A percentile compares a stretch with the other conserved stretches of the same genome.
These are phyloP conservation scores for Oceanodroma tethys DNA, from an alignment of 2,113 vertebrate genomes.

Conservation along the genomic window DNA sequence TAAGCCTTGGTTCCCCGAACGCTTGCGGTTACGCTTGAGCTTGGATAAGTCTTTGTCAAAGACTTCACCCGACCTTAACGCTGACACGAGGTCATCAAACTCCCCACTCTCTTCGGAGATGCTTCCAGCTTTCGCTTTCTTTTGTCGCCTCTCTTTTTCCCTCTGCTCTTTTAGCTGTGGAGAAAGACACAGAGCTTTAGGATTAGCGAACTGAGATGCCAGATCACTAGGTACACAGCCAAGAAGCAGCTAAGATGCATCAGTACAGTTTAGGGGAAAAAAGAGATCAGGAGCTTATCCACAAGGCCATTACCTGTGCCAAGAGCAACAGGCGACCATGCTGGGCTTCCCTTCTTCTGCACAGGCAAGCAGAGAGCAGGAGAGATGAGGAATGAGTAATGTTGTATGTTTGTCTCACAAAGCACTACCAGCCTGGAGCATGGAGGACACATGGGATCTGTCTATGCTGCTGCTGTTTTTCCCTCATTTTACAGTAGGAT, in stretches of 20 bases:
- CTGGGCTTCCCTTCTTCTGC: neutral
- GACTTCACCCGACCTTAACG: slow-evolving; percentile 92
- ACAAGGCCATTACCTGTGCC: neutral
- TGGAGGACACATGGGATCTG: neutral
- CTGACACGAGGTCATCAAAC: slow-evolving; percentile 95
- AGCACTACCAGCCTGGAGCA: neutral
- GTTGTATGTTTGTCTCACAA: neutral
- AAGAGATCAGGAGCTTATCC: neutral
- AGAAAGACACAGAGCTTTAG: slow-evolving; percentile 32
- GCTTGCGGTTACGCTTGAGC: slow-evolving; percentile 95
- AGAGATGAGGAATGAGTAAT: neutral
- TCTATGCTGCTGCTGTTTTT: neutral
- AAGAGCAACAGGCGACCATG: neutral
- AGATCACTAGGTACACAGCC: neutral
- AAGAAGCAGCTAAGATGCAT: neutral
- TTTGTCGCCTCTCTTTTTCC: slow-evolving; percentile 86
- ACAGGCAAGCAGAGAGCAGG: neutral
- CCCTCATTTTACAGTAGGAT: neutral
- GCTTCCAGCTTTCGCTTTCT: slow-evolving; percentile 76
- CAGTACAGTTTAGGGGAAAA: neutral
- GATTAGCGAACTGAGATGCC: neutral
- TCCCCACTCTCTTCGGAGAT: slow-evolving; percentile 89
- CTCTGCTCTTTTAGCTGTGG: slow-evolving; percentile 92
- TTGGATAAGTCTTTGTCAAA: slow-evolving; percentile 98
- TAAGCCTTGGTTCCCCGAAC: slow-evolving; percentile 84